phyloP scores from a whole-genome alignment of 2,113 vertebrate species.

The Labeo catla region DNA sequence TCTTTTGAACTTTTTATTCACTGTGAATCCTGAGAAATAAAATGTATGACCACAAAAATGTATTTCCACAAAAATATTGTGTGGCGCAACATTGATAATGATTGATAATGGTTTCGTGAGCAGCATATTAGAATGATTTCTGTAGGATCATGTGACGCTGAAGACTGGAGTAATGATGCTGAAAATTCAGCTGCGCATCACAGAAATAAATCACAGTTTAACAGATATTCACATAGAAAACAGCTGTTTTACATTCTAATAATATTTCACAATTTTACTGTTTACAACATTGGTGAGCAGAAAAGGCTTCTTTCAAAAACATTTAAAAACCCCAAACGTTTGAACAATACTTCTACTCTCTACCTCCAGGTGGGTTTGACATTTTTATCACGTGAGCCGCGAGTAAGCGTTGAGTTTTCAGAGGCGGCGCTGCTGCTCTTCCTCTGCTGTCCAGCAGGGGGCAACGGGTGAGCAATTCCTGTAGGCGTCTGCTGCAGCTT shows the following conservation, averaged over 20 bases:
- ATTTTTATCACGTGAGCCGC: constrained; percentile 71
- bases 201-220: no score
- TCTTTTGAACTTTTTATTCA: no score
- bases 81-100: neutral
- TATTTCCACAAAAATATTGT: no score
- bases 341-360: constrained; percentile 22
- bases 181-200: no score
- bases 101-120: no score
- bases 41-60: no score
- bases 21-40: no score
- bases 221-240: neutral
- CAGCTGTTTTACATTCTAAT: neutral
- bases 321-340: neutral
- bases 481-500: constrained; percentile 51
- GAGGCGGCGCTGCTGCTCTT: constrained; percentile 68
- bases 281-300: neutral
- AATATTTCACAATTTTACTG: neutral
- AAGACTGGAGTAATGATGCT: no score
- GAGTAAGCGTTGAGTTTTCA: constrained; percentile 73
- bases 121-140: neutral
- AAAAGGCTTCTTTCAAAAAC: neutral
- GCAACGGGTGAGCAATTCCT: constrained; percentile 43
- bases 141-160: neutral
- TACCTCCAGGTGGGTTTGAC: constrained; percentile 78
- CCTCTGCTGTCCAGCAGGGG: constrained; percentile 58